A percentile compares a stretch with the other conserved stretches of the same genome.
Conservation (phyloP, 2,888 invertebrate genomes). For the Scrobipalpa atriplicella region DNA sequence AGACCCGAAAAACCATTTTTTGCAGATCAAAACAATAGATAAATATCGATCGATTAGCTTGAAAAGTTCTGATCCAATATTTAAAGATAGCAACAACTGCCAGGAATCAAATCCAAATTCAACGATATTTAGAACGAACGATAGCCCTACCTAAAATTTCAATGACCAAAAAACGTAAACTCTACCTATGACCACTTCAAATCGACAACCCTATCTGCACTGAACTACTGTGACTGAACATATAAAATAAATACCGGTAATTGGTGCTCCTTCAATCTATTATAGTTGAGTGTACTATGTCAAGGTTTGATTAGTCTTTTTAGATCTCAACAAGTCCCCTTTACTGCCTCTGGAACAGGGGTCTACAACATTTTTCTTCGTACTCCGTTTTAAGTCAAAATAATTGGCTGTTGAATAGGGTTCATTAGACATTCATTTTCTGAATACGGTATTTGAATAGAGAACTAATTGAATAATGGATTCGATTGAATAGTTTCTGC, state of each 20-base stretch:
- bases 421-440: constrained; percentile 46
- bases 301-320: constrained; percentile 1
- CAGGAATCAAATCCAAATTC: no score
- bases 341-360: neutral
- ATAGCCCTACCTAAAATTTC: no score
- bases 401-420: constrained; percentile 43
- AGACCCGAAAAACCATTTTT: no score
- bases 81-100: no score
- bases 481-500: constrained; percentile 29
- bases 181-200: neutral
- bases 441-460: constrained; percentile 37
- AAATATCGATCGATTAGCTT: no score
- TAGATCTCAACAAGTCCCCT: neutral
- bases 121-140: no score
- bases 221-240: neutral
- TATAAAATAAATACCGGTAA: neutral
- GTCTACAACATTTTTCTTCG: constrained; percentile 1
- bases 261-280: neutral
- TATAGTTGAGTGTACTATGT: neutral
- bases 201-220: neutral
- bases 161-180: neutral
- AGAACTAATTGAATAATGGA: constrained; percentile 42
- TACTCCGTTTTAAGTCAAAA: neutral
- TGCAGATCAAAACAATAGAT: no score
- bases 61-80: no score